These are phyloP conservation scores for Pyralis farinalis DNA, from an alignment of 2,888 invertebrate genomes.

Conservation along the genomic window DNA sequence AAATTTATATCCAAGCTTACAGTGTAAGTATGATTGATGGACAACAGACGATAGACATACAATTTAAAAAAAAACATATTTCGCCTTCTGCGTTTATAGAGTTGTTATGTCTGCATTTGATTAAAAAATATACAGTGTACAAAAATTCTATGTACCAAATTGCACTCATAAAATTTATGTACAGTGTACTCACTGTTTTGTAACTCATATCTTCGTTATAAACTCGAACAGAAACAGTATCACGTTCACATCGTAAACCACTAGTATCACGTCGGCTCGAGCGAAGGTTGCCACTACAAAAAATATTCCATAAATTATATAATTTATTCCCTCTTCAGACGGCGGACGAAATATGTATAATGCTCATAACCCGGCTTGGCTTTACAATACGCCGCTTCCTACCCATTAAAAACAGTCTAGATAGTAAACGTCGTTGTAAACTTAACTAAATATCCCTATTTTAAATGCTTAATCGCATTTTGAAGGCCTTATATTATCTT, in stretches of 20 bases:
- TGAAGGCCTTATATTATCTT: constrained; percentile 37
- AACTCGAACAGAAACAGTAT: no score
- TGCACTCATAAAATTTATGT: no score
- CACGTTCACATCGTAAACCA: neutral
- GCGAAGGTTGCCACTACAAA: constrained; percentile 50
- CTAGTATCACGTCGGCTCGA: constrained; percentile 6
- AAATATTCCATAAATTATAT: constrained; percentile 62
- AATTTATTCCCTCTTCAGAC: constrained; percentile 53
- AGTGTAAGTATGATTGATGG: no score
- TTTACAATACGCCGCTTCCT: constrained; percentile 66
- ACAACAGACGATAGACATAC: no score
- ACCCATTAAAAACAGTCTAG: constrained; percentile 64
- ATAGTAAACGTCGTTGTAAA: constrained; percentile 72
- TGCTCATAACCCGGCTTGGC: constrained; percentile 41
- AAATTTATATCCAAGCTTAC: no score
- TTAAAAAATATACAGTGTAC: no score
- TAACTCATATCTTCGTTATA: no score
- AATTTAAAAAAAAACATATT: no score
- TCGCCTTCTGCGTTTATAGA: no score
- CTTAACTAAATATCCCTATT: constrained; percentile 61
- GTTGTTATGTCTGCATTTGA: no score
- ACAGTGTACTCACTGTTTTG: no score
- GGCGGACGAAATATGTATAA: constrained; percentile 54
- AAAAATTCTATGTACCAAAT: no score
- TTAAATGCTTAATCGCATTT: constrained; percentile 57